Conservation (phyloP, 1,140 invertebrate genomes). For the Camponotus vicinus region DNA sequence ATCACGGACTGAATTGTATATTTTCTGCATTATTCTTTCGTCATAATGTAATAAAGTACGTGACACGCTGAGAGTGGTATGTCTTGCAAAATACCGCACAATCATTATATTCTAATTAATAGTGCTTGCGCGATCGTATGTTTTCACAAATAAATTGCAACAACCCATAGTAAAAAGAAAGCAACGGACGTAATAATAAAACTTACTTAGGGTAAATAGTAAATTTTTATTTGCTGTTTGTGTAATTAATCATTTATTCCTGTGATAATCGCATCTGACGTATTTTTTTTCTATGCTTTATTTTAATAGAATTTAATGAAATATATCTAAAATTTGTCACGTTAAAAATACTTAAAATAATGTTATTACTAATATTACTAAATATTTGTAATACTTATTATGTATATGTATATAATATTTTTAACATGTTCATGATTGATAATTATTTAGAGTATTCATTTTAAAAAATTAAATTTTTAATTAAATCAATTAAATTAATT, state of each 20-base stretch:
- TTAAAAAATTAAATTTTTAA: neutral
- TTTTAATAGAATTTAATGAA: neutral
- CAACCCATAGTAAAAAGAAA: neutral
- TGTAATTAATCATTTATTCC: neutral
- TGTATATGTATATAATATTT: conserved; percentile 12
- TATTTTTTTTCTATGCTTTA: neutral
- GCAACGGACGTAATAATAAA: too few relatives aligned
- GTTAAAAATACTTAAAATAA: too few relatives aligned
- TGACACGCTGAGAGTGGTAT: neutral
- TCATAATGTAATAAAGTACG: neutral
- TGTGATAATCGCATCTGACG: neutral
- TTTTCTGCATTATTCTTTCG: neutral
- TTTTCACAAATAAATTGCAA: neutral
- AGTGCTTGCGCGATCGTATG: neutral
- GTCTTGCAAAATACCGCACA: neutral
- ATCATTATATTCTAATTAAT: neutral
- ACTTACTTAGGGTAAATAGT: too few relatives aligned
- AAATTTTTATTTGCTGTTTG: neutral
- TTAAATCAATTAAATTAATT: neutral
- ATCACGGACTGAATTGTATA: neutral
- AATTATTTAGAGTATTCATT: neutral
- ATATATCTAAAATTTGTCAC: neutral
- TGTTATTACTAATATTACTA: too few relatives aligned
- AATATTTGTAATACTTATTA: too few relatives aligned
- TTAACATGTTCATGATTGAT: neutral